These are phyloP conservation scores for Pseudanteris insignis DNA, from an alignment of 2,888 invertebrate genomes.

Conservation along the genomic window DNA sequence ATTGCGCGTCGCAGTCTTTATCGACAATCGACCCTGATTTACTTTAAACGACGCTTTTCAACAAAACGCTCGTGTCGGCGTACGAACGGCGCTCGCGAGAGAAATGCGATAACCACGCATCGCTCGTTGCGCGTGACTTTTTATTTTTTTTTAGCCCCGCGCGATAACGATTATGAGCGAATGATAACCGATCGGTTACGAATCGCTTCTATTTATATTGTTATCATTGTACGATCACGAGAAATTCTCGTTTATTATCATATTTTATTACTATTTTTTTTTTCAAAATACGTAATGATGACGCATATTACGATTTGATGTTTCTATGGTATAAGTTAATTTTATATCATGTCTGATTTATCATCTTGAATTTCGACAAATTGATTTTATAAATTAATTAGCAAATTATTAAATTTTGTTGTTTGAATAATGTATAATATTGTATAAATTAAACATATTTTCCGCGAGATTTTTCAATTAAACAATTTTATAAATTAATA, in stretches of 20 bases:
- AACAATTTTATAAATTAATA: no score
- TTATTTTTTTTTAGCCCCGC: no score
- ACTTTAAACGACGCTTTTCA: conserved; percentile 42
- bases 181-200: conserved; percentile 14
- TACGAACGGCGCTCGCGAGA: conserved; percentile 34
- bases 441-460: no score
- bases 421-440: no score
- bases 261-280: not conserved
- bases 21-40: conserved; percentile 47
- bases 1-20: conserved; percentile 45
- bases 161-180: conserved; percentile 38
- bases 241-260: not conserved
- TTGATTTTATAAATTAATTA: no score
- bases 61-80: no score
- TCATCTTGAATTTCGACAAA: no score
- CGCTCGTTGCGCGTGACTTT: conserved; percentile 16
- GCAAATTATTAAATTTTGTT: no score
- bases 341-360: no score
- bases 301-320: no score
- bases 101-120: conserved; percentile 43
- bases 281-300: not conserved
- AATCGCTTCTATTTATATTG: conserved; percentile 8
- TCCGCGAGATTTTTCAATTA: no score
- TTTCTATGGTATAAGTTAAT: no score
- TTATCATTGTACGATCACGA: conserved; percentile 10